These are phyloP conservation scores for Protosalanx chinensis DNA, from an alignment of 2,797 vertebrate species.

Conservation along the genomic window DNA sequence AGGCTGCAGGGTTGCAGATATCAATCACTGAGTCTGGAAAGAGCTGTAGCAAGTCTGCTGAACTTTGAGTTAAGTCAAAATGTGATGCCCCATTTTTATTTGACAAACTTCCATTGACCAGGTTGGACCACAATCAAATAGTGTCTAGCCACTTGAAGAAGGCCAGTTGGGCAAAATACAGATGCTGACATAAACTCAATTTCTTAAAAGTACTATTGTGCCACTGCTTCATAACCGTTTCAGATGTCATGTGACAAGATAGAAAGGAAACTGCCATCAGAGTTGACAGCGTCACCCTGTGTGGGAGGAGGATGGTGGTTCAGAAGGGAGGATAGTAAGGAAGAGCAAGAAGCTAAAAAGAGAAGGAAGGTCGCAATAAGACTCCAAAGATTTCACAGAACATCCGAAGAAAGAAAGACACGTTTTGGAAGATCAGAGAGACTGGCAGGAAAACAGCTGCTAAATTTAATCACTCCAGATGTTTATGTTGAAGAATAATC, in stretches of 20 bases:
- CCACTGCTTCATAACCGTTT: neutral
- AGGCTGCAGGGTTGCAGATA: no score
- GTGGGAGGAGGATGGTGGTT: slow-evolving; percentile 12
- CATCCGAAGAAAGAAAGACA: neutral
- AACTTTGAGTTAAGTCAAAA: no score
- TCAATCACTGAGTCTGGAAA: neutral
- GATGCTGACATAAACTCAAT: no score
- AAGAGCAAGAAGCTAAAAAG: slow-evolving; percentile 1
- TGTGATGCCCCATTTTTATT: no score
- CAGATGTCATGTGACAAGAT: slow-evolving; percentile 39
- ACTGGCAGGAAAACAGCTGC: no score
- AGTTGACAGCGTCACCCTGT: slow-evolving; percentile 42
- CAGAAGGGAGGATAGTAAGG: slow-evolving; percentile 26
- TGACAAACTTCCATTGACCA: no score
- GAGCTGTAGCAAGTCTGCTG: neutral
- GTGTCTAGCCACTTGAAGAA: no score
- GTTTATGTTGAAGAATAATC: neutral
- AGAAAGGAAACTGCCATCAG: slow-evolving; percentile 52
- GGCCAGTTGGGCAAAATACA: no score
- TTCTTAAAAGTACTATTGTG: neutral
- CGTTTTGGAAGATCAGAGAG: neutral
- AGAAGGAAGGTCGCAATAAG: slow-evolving; percentile 34
- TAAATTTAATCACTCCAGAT: neutral
- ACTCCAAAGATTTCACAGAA: neutral
- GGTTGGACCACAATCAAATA: neutral